Percentiles rank a stretch among this genome's conserved stretches.
phyloP scores from a whole-genome alignment of 1,140 invertebrate genomes.

The Diorhabda sublineata region DNA sequence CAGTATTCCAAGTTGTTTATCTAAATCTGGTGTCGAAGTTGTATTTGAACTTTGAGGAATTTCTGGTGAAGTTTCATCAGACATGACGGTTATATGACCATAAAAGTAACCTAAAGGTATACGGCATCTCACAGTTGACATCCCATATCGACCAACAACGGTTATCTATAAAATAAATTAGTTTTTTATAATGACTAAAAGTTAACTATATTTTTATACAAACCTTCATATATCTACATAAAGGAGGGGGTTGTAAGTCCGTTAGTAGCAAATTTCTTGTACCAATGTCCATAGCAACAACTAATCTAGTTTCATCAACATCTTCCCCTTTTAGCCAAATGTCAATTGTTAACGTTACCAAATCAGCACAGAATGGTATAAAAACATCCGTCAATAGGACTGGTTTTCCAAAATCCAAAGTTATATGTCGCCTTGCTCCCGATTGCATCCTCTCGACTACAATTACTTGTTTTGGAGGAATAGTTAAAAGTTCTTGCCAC shows the following conservation, averaged over 20 bases:
- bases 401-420: constrained; percentile 83
- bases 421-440: constrained; percentile 79
- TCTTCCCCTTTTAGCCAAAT: constrained; percentile 85
- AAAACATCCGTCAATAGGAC: constrained; percentile 82
- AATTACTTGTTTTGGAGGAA: constrained; percentile 53
- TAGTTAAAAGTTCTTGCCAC: constrained; percentile 43
- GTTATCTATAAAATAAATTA: constrained; percentile 56
- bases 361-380: constrained; percentile 79
- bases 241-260: constrained; percentile 82
- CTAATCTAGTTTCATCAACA: constrained; percentile 74
- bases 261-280: constrained; percentile 76
- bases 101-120: constrained; percentile 91
- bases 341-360: constrained; percentile 84
- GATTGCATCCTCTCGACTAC: constrained; percentile 93
- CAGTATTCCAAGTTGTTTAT: constrained; percentile 42
- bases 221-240: constrained; percentile 86
- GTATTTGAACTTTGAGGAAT: constrained; percentile 11
- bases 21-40: constrained; percentile 31
- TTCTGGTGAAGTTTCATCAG: constrained; percentile 38
- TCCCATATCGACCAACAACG: constrained; percentile 83
- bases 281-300: constrained; percentile 81
- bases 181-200: constrained; percentile 13
- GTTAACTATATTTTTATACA: constrained; percentile 15
- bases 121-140: constrained; percentile 82
- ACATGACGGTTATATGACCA: constrained; percentile 72